Evolutionary conservation across 2,888 invertebrate genomes (phyloP).

Genomic region (Iselma pallidipennis): DNA sequence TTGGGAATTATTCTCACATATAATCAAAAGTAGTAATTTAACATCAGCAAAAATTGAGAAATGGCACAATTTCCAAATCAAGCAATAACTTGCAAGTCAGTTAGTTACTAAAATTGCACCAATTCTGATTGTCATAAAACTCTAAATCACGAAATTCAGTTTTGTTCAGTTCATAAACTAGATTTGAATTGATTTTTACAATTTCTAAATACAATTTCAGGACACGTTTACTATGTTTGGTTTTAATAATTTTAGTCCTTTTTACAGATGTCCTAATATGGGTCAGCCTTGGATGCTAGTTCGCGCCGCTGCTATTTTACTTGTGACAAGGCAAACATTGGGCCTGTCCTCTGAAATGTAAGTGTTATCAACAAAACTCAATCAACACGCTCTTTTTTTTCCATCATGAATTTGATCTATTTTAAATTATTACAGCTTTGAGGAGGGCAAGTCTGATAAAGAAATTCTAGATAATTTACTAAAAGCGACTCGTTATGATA

Average conservation of each 20-base stretch:
- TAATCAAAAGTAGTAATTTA: no score
- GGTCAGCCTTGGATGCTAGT: slow-evolving; percentile 85
- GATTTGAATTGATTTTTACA: neutral
- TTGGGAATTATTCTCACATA: no score
- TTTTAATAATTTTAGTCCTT: slow-evolving; percentile 12
- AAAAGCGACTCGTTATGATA: slow-evolving; percentile 87
- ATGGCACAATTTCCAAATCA: no score
- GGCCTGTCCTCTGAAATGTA: slow-evolving; percentile 50
- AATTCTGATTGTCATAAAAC: no score
- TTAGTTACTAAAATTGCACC: no score
- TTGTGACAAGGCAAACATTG: slow-evolving; percentile 58
- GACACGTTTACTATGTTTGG: neutral
- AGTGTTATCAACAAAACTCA: slow-evolving; percentile 27
- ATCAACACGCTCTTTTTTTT: neutral
- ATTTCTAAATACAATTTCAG: neutral
- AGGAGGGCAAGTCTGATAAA: slow-evolving; percentile 90
- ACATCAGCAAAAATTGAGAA: no score
- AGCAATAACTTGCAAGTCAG: no score
- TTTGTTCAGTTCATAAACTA: no score
- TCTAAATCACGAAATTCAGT: no score
- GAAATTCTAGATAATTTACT: slow-evolving; percentile 90
- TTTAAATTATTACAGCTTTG: slow-evolving; percentile 68
- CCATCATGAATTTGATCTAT: neutral
- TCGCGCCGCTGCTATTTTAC: slow-evolving; percentile 68
- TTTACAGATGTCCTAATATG: slow-evolving; percentile 90